Evolutionary conservation across 2,113 vertebrate genomes (phyloP), one percentile per base, ranked within the genome.

Genomic region (Corvus hawaiiensis): DNA sequence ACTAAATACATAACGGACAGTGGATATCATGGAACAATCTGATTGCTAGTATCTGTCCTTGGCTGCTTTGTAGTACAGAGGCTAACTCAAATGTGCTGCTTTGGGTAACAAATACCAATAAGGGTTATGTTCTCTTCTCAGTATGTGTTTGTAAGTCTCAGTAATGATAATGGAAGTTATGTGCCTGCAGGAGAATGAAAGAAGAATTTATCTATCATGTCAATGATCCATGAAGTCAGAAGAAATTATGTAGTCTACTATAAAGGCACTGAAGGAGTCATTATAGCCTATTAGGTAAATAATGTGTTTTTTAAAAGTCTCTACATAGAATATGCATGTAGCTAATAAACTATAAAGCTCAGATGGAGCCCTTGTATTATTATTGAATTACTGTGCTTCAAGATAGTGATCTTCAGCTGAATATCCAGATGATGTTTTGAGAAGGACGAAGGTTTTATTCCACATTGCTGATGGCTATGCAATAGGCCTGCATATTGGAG

Each of bases 191-290:
- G 83, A 96, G 76, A 93, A 71, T 64, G 84, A 91, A 84, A 71
- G 78, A 63, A 76, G 90, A 56, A 80, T 92, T 37, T 66, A 95
- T 97, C 73, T 91, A 91, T 96, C 95, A 96, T 49, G 63, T 78
- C 96, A 96, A 96, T 97, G 97, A 95, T 94, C 96, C 96, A 88
- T 97, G 90, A 97, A 97, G 94, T 89, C 79, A 91, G 86, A 89
- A 86, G 80, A 96, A 94, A 96, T 97, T 96, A 94, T 96, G 75
- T 52, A 87, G 82, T 69, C 68, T 90, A 82, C 89, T 82, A 87
- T 84, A 92, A 83, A 93, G 61, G 61, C 63, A 0, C 32, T 89
- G 87, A 94, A 97, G 82, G 76, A 96, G 84, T 94, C 89, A 92
- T 96, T 96, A 91, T 81, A 92, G 72, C 49, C 88, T 96, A 96